phyloP scores from a whole-genome alignment of 2,888 invertebrate species.

The Epinotia ramella region DNA sequence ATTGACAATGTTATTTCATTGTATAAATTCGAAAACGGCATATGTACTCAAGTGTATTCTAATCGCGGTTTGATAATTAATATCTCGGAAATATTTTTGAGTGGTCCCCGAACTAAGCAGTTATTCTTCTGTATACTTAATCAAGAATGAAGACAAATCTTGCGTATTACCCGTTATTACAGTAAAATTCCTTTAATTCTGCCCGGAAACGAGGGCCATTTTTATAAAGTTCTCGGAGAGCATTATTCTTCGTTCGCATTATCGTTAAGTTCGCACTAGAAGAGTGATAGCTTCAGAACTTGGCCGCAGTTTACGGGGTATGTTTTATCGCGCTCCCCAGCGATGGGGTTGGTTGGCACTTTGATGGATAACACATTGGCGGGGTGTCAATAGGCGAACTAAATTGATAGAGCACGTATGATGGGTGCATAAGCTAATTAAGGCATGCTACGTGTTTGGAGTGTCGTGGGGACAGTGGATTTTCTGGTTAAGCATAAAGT shows the following conservation, averaged over 20 bases:
- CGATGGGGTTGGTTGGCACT: constrained; percentile 55
- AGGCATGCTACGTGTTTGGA: constrained; percentile 41
- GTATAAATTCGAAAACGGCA: too few species aligned
- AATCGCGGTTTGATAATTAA: too few species aligned
- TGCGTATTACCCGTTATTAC: constrained; percentile 28
- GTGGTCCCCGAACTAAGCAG: neutral
- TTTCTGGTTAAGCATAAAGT: constrained; percentile 5
- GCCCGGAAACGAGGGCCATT: constrained; percentile 30
- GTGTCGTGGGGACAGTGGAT: constrained; percentile 26
- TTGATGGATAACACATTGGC: constrained; percentile 74
- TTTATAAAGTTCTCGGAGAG: constrained; percentile 43
- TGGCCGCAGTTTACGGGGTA: constrained; percentile 22
- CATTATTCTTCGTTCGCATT: constrained; percentile 46
- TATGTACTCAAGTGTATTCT: too few species aligned
- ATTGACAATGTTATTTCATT: too few species aligned
- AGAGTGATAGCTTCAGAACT: constrained; percentile 44
- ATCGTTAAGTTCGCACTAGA: constrained; percentile 46
- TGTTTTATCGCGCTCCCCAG: constrained; percentile 38
- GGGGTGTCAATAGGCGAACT: constrained; percentile 70
- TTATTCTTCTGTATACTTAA: neutral
- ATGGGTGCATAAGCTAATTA: constrained; percentile 48
- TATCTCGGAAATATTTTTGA: neutral
- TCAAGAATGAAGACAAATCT: constrained; percentile 13
- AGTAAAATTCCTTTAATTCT: constrained; percentile 27
- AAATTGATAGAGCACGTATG: constrained; percentile 78